Base-by-base conservation (phyloP, 2,888 invertebrate genomes). In the Lasioglossum calceatum region DNA sequence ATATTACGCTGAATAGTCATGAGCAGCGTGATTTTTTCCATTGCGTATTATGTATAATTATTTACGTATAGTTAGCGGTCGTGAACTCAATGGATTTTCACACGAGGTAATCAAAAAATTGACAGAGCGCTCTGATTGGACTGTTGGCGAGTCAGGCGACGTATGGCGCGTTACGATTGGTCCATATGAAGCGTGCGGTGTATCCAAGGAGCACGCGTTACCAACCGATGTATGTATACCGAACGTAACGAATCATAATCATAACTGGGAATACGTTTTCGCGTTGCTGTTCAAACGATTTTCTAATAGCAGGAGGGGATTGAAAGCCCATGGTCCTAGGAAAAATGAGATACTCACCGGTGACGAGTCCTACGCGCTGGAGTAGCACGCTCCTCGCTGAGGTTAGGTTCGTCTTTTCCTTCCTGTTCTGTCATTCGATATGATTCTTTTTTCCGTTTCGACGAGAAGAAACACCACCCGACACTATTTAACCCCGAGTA, bases 301-400 rank as follows among this genome's bases (percentile, higher is more conserved):
- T 32, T 39, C 36, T 14, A 44, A 67, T 70, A 36, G n/a, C 8
- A 27, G 36, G 47, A 19, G 36, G 16, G 32, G 27, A 74, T 14
- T 64, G 16, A 39, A 27, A 58, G 32, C n/a, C 27, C 16, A 4
- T 7, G 1, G 19, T 36, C 16, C 8, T 27, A 14, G 10, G 16
- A 54, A 27, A 42, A 61, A 36, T 10, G 1, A 27, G 8, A n/a
- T 27, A 93, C 95, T 95, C 87, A 95, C 95, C 95, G 94, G 93
- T 95, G 95, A 92, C 95, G 95, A 91, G 95, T 95, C 88, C 93
- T 95, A 74, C 95, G 94, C 89, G 93, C 93, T 82, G 92, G 92
- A 84, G 91, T 90, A 32, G 90, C 82, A 88, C 92, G 92, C 92
- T 92, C 94, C 92, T 91, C 91, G 87, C 91, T 91, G 93, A 95